phyloP scores from a whole-genome alignment of 2,888 invertebrate genomes.

The Tiliacea aurago region DNA sequence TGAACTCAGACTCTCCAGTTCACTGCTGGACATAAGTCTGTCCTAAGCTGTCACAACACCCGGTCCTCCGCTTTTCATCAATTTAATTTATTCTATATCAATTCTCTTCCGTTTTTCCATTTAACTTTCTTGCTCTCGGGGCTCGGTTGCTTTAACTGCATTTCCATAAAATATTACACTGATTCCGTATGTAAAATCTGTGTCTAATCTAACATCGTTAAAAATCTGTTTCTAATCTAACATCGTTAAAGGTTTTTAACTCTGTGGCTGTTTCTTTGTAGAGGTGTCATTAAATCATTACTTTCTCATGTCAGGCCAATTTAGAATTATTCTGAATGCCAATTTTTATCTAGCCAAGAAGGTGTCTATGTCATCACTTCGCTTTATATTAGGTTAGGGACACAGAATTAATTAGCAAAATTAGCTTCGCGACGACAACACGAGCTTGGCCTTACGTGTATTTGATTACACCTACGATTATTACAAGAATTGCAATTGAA shows the following conservation, averaged over 20 bases:
- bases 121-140: not conserved
- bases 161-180: not conserved
- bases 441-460: constrained; percentile 64
- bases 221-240: not conserved
- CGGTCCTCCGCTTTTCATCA: not conserved
- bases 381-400: constrained; percentile 62
- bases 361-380: constrained; percentile 40
- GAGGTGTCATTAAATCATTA: not conserved
- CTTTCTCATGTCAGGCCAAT: constrained; percentile 4
- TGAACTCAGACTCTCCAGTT: not conserved
- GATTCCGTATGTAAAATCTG: not conserved
- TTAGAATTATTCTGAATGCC: constrained; percentile 22
- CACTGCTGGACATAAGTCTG: not conserved
- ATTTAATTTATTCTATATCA: not conserved
- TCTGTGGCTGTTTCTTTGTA: not conserved
- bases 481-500: constrained; percentile 71
- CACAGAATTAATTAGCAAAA: constrained; percentile 64
- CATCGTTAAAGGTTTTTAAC: not conserved
- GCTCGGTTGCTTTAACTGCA: not conserved
- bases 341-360: constrained; percentile 38
- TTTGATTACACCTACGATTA: constrained; percentile 70
- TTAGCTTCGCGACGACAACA: constrained; percentile 57
- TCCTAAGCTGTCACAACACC: not conserved
- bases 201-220: not conserved
- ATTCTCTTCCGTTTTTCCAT: not conserved